These are phyloP conservation scores for Pelecanoides urinatrix DNA, from an alignment of 2,113 vertebrate species.

Conservation along the genomic window DNA sequence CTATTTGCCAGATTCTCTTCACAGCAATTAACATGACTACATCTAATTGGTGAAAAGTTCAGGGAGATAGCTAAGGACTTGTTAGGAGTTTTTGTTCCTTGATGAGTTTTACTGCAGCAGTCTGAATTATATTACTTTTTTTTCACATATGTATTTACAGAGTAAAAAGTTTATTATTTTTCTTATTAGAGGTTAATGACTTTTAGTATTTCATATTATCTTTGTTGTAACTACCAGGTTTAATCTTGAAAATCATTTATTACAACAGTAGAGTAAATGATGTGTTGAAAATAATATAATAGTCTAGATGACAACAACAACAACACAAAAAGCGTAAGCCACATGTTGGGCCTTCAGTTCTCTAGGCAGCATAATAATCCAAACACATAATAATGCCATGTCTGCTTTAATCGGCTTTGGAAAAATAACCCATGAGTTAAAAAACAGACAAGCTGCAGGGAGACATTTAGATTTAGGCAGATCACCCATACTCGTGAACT, in stretches of 20 bases:
- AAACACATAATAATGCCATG: background rate
- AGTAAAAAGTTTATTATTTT: background rate
- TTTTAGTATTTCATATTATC: constrained; percentile 56
- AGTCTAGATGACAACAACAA: background rate
- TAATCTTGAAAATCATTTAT: constrained; percentile 71
- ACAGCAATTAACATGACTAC: constrained; percentile 44
- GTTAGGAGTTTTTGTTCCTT: constrained; percentile 25
- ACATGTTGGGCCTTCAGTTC: background rate
- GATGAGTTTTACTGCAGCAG: background rate
- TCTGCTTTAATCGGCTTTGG: constrained; percentile 27
- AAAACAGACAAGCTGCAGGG: constrained; percentile 14
- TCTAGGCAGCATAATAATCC: background rate
- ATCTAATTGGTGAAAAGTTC: constrained; percentile 56
- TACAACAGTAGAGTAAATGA: constrained; percentile 67
- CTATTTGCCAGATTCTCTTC: constrained; percentile 54
- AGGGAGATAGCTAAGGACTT: constrained; percentile 6
- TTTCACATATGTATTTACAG: constrained; percentile 30
- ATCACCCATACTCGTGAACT: background rate
- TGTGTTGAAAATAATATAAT: constrained; percentile 67
- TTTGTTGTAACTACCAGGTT: constrained; percentile 60
- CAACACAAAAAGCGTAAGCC: background rate
- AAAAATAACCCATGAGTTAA: background rate
- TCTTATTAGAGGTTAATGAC: constrained; percentile 59
- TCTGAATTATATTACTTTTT: background rate
- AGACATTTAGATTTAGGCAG: background rate